A percentile compares a stretch with the other conserved stretches of the same genome.
Evolutionary conservation across 2,888 invertebrate genomes (phyloP).

Genomic region (Drosophila birchii): DNA sequence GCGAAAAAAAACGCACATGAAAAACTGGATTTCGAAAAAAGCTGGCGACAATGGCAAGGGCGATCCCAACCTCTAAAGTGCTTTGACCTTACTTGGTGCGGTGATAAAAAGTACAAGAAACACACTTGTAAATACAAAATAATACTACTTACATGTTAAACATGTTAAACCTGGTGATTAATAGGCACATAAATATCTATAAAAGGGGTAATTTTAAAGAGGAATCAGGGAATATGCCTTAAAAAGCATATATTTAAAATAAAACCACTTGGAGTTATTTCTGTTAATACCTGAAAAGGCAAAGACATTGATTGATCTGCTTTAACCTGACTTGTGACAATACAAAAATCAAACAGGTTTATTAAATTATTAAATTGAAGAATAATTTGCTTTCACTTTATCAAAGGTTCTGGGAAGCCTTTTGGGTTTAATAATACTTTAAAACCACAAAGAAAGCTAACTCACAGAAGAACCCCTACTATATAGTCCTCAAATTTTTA

Average conservation of each 20-base stretch:
- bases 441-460: neutral
- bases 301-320: neutral
- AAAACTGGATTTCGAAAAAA: slow-evolving; percentile 32
- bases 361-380: neutral
- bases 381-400: neutral
- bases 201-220: neutral
- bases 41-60: slow-evolving; percentile 58
- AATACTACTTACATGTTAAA: neutral
- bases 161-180: neutral
- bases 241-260: neutral
- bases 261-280: neutral
- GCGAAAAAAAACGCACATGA: slow-evolving; percentile 26
- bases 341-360: neutral
- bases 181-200: neutral
- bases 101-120: slow-evolving; percentile 35
- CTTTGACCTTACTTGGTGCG: slow-evolving; percentile 71
- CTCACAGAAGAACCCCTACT: neutral
- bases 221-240: neutral
- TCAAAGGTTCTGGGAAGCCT: neutral
- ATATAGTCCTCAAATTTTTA: neutral
- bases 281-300: neutral
- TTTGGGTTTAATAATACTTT: neutral
- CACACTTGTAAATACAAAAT: neutral
- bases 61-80: slow-evolving; percentile 59
- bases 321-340: neutral